Conservation (phyloP, 2,113 vertebrate species). For the Grantiella picta region DNA sequence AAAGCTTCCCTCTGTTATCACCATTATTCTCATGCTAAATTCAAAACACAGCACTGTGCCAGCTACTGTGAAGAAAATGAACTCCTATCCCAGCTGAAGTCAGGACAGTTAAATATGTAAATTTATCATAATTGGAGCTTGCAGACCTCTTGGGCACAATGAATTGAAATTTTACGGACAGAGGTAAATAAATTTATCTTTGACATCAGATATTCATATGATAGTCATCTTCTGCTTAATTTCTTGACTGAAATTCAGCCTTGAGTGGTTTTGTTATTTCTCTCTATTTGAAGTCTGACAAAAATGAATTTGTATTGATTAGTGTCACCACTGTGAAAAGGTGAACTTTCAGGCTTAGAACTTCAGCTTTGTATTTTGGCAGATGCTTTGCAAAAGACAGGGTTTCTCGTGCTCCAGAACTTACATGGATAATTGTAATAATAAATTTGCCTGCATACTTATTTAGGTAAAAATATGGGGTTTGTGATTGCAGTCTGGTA, state of each 20-base stretch:
- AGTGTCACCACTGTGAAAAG: background rate
- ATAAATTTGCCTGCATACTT: background rate
- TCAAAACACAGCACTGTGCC: background rate
- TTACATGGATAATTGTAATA: background rate
- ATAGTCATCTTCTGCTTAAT: background rate
- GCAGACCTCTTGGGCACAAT: background rate
- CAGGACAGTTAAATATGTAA: background rate
- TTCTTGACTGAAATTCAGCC: background rate
- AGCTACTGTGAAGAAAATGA: background rate
- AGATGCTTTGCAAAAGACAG: background rate
- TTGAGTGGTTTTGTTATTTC: background rate
- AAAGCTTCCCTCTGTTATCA: background rate
- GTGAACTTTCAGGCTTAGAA: background rate
- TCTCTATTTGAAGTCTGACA: background rate
- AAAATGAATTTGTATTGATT: conserved; percentile 17
- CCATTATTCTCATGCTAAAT: background rate
- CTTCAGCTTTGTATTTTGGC: background rate
- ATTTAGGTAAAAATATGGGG: background rate
- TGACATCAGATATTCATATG: background rate
- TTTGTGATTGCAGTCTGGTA: background rate
- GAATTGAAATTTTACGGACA: background rate
- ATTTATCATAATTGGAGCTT: background rate
- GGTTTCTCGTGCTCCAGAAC: background rate
- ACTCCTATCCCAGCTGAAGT: background rate
- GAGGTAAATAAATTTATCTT: background rate